Evolutionary conservation across 23 tunicate genomes (phyloP).

Genomic region (Halocynthia aurantium): DNA sequence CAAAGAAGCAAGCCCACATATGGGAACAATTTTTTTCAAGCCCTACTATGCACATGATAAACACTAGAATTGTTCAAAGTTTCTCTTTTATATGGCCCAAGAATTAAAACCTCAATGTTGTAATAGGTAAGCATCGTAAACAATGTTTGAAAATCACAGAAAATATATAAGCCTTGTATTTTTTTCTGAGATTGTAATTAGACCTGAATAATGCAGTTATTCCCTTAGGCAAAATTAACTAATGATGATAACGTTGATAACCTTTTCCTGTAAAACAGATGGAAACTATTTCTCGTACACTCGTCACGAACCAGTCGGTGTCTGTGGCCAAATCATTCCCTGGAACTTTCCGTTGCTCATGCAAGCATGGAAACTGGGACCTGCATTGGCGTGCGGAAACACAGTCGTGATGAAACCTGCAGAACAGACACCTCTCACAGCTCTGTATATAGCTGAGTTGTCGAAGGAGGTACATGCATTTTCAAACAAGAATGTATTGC

Average conservation of each 20-base stretch:
- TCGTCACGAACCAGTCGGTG: constrained; percentile 88
- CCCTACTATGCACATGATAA: too few species aligned
- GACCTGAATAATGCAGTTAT: too few species aligned
- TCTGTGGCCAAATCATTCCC: constrained; percentile 95
- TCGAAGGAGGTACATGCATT: constrained; percentile 55
- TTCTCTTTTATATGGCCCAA: too few species aligned
- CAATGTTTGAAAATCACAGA: too few species aligned
- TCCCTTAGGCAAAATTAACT: too few species aligned
- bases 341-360: constrained; percentile 97
- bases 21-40: too few species aligned
- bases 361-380: constrained; percentile 98
- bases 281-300: constrained; percentile 70
- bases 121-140: too few species aligned
- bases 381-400: constrained; percentile 79
- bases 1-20: too few species aligned
- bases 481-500: neutral
- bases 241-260: neutral
- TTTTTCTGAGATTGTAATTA: too few species aligned
- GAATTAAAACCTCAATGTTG: too few species aligned
- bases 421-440: constrained; percentile 98
- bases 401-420: constrained; percentile 99
- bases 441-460: constrained; percentile 71
- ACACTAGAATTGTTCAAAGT: too few species aligned
- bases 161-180: too few species aligned
- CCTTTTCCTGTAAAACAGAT: constrained; percentile 14